Conservation (phyloP, 53 echinoderm and acorn worm species). For the Echinarachnius parma region DNA sequence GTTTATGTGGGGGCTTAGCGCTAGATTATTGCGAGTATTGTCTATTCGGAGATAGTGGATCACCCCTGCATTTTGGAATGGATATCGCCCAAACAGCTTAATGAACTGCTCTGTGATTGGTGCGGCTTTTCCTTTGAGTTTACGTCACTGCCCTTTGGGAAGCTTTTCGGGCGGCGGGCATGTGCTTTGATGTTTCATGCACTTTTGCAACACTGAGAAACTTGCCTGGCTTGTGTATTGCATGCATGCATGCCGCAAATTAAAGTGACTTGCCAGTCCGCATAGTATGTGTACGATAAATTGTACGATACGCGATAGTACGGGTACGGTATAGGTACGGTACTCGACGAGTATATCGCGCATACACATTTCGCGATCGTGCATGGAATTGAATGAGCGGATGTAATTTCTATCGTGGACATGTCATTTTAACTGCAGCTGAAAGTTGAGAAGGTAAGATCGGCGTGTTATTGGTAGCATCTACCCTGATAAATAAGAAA, state of each 20-base stretch:
- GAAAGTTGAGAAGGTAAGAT: conserved; percentile 37
- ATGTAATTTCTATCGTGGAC: too few species aligned
- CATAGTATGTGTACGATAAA: too few species aligned
- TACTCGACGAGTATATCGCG: too few species aligned
- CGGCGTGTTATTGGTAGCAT: not conserved
- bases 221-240: conserved; percentile 38
- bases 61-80: conserved; percentile 54
- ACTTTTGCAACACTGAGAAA: conserved; percentile 56
- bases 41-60: conserved; percentile 13
- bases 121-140: conserved; percentile 96
- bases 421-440: not conserved
- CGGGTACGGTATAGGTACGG: too few species aligned
- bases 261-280: conserved; percentile 48
- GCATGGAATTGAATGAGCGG: too few species aligned
- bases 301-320: not conserved
- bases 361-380: too few species aligned
- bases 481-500: not conserved
- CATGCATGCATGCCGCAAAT: conserved; percentile 28
- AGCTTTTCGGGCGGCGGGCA: conserved; percentile 99
- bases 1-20: too few species aligned
- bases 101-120: conserved; percentile 78
- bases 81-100: conserved; percentile 49
- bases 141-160: conserved; percentile 99
- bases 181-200: conserved; percentile 95
- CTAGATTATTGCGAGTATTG: too few species aligned